Evolutionary conservation across 2,113 vertebrate genomes (phyloP).

Genomic region (Percina caprodes): DNA sequence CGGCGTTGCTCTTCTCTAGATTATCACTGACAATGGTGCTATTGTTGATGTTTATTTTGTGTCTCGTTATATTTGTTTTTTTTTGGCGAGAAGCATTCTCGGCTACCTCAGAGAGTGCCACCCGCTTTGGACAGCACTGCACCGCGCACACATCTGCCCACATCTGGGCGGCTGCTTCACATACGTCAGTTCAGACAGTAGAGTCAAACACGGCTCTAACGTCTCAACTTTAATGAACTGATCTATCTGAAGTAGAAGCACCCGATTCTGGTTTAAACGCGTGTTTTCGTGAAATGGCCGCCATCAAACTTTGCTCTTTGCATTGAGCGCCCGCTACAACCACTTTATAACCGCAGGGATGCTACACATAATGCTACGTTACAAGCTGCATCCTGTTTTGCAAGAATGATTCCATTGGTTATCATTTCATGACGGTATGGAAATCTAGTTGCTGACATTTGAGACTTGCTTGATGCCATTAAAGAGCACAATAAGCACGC

Average conservation of each 20-base stretch:
- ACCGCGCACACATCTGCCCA: not conserved
- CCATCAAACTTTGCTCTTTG: not conserved
- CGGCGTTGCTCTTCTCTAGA: slow-evolving; percentile 51
- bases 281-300: not conserved
- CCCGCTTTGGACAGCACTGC: slow-evolving; percentile 44
- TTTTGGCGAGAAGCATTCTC: slow-evolving; percentile 69
- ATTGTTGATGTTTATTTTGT: slow-evolving; percentile 75
- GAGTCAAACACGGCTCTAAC: not conserved
- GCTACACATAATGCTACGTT: not conserved
- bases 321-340: not conserved
- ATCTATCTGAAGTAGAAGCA: not conserved
- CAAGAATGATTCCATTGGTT: not conserved
- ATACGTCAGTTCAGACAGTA: slow-evolving; percentile 3
- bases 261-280: slow-evolving; percentile 1
- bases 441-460: not conserved
- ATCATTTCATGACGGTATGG: not conserved
- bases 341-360: not conserved
- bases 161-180: not conserved
- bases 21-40: slow-evolving; percentile 88
- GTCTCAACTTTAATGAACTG: slow-evolving; percentile 10
- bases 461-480: not conserved
- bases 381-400: not conserved
- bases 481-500: not conserved
- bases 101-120: slow-evolving; percentile 87
- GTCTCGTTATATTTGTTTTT: slow-evolving; percentile 18